Conservation (phyloP, 2,888 invertebrate genomes). For the Tolmerus cingulatus region DNA sequence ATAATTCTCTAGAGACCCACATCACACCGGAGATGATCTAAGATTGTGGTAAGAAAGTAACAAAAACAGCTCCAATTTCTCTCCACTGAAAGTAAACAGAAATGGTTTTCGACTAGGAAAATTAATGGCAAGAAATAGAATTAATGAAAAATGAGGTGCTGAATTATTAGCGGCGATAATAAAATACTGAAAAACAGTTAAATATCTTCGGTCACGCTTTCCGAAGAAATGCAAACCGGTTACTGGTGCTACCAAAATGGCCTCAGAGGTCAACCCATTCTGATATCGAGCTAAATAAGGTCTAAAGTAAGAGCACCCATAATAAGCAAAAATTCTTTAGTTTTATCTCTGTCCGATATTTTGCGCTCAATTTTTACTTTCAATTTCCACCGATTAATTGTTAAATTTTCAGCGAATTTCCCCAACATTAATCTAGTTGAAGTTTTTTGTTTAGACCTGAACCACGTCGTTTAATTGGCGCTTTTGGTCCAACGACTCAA, state of each 20-base stretch:
- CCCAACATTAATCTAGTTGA: background rate
- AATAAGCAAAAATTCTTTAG: background rate
- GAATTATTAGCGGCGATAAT: background rate
- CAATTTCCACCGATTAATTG: background rate
- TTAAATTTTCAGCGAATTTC: background rate
- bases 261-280: background rate
- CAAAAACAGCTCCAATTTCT: background rate
- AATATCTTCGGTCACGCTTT: background rate
- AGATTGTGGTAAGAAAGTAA: background rate
- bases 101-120: background rate
- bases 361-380: background rate
- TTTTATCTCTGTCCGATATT: background rate
- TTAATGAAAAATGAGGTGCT: background rate
- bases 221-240: background rate
- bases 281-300: background rate
- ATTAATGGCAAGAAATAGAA: background rate
- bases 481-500: background rate
- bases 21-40: background rate
- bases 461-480: background rate
- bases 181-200: background rate
- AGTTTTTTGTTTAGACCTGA: background rate
- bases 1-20: background rate
- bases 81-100: background rate
- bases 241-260: background rate
- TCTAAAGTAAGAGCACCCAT: background rate